A percentile compares a stretch with the other conserved stretches of the same genome.
phyloP scores from a whole-genome alignment of 2,888 invertebrate species.

The Drosophila kuntzei region DNA sequence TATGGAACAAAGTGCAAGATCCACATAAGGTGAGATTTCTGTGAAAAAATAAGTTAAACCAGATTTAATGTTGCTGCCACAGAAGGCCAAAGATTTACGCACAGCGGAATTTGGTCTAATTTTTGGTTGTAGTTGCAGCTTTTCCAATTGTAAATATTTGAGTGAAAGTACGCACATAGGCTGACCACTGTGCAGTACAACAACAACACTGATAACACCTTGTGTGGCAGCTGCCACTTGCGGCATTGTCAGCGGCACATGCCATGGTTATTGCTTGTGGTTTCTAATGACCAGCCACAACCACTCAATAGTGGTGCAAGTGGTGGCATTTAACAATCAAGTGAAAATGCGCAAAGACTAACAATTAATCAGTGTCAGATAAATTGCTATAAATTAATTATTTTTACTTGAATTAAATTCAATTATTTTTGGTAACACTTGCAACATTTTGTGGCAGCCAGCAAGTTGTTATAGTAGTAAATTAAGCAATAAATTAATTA shows the following conservation, averaged over 20 bases:
- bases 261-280: conserved; percentile 31
- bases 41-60: conserved; percentile 20
- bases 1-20: conserved; percentile 87
- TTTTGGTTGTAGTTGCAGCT: conserved; percentile 49
- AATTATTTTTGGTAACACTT: not conserved
- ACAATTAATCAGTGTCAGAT: conserved; percentile 31
- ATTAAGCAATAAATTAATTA: not conserved
- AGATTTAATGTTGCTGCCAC: conserved; percentile 16
- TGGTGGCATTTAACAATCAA: conserved; percentile 26
- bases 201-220: conserved; percentile 48
- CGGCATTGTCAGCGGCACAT: conserved; percentile 39
- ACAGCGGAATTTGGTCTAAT: conserved; percentile 56
- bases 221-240: conserved; percentile 54
- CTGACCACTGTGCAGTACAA: conserved; percentile 32
- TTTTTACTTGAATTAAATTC: not conserved
- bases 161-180: conserved; percentile 67
- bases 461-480: too few relatives aligned
- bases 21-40: conserved; percentile 87
- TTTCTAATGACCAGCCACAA: conserved; percentile 37
- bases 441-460: too few relatives aligned
- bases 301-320: conserved; percentile 6
- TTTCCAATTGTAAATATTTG: conserved; percentile 71
- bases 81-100: conserved; percentile 26
- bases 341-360: conserved; percentile 61
- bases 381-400: conserved; percentile 9